Percentiles rank a stretch among this genome's conserved stretches.
Evolutionary conservation across 1,140 invertebrate genomes (phyloP).

Genomic region (Drosophila neocordata): DNA sequence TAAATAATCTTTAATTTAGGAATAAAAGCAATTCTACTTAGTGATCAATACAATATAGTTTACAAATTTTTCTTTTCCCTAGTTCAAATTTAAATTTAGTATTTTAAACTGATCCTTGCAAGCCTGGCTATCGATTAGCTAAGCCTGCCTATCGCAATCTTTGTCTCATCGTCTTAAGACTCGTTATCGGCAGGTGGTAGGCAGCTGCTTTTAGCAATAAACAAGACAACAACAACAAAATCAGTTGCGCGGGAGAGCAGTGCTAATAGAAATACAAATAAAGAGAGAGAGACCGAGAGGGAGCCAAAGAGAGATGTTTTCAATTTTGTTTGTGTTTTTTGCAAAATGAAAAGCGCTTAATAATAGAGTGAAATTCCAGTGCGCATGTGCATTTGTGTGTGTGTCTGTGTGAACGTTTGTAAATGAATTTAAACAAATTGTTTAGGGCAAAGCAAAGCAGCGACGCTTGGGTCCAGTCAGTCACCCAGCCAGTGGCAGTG

Average conservation of each 20-base stretch:
- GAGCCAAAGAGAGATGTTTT: neutral
- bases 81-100: neutral
- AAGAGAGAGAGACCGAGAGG: slow-evolving; percentile 1
- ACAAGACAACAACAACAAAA: slow-evolving; percentile 23
- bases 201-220: slow-evolving; percentile 57
- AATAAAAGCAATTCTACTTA: too few species aligned
- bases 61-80: too few species aligned
- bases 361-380: slow-evolving; percentile 69
- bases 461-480: neutral
- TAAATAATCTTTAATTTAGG: too few species aligned
- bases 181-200: slow-evolving; percentile 59
- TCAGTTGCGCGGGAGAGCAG: neutral
- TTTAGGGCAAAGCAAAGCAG: slow-evolving; percentile 35
- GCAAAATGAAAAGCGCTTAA: slow-evolving; percentile 47
- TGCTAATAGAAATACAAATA: slow-evolving; percentile 11
- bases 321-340: slow-evolving; percentile 28
- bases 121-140: neutral
- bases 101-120: neutral
- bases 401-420: slow-evolving; percentile 34
- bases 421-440: slow-evolving; percentile 56
- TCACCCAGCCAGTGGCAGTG: neutral
- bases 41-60: too few species aligned
- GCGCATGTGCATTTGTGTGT: slow-evolving; percentile 30
- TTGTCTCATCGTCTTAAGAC: neutral
- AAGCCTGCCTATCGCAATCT: slow-evolving; percentile 23